Percentiles rank a stretch among this genome's conserved stretches.
These are phyloP conservation scores for Drosophila demipolita DNA, from an alignment of 2,888 invertebrate genomes.

Conservation along the genomic window DNA sequence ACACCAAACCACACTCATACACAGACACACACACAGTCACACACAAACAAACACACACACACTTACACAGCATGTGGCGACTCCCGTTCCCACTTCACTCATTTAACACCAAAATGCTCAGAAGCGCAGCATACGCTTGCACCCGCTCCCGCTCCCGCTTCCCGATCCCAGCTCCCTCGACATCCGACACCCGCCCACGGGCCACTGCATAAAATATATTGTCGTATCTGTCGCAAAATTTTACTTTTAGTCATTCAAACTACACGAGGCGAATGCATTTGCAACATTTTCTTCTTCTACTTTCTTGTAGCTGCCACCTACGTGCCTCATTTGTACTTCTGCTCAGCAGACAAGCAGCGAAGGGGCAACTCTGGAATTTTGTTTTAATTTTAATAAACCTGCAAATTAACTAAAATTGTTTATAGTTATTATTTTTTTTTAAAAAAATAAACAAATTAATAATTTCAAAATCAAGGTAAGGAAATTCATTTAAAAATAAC, in stretches of 20 bases:
- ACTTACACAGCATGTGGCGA: slow-evolving; percentile 67
- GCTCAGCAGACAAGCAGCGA: neutral
- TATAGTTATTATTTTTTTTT: neutral
- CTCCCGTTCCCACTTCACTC: slow-evolving; percentile 50
- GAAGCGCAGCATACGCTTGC: slow-evolving; percentile 63
- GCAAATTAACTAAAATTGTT: neutral
- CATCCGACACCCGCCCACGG: slow-evolving; percentile 55
- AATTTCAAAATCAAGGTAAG: neutral
- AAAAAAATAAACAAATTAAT: neutral
- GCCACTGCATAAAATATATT: slow-evolving; percentile 65
- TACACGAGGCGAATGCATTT: slow-evolving; percentile 36
- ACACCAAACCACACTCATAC: slow-evolving; percentile 55
- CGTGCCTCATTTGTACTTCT: slow-evolving; percentile 4
- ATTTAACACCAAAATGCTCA: slow-evolving; percentile 73
- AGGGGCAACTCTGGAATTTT: neutral
- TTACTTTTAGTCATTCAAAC: slow-evolving; percentile 67
- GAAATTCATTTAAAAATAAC: neutral
- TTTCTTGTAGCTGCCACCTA: slow-evolving; percentile 8
- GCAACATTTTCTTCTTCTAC: slow-evolving; percentile 22
- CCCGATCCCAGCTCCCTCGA: slow-evolving; percentile 10
- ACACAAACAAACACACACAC: slow-evolving; percentile 26
- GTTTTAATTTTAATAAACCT: neutral
- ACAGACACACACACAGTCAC: slow-evolving; percentile 26
- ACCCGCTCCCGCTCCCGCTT: neutral
- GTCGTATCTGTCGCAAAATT: slow-evolving; percentile 70